Evolutionary conservation across 2,888 invertebrate genomes (phyloP).

Genomic region (Hirtodrosophila cameraria): DNA sequence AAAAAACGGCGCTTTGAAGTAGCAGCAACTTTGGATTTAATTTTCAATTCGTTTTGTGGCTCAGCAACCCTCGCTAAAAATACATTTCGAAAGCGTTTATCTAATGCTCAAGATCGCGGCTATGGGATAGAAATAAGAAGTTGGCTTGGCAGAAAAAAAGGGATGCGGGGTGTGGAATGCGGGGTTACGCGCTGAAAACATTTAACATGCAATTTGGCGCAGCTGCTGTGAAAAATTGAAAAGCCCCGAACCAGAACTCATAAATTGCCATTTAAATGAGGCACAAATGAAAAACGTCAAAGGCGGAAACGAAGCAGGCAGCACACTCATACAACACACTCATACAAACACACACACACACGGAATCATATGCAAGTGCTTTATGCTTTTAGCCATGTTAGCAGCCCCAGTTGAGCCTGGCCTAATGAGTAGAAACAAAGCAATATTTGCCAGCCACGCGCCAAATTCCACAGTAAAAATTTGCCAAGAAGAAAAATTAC

Average conservation of each 20-base stretch:
- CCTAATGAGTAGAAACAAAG: slow-evolving; percentile 77
- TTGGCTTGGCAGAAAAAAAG: background rate
- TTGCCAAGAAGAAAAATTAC: slow-evolving; percentile 73
- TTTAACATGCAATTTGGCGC: slow-evolving; percentile 77
- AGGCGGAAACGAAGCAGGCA: slow-evolving; percentile 28
- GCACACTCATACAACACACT: slow-evolving; percentile 4
- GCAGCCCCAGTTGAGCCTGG: slow-evolving; percentile 20
- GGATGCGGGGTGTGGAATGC: background rate
- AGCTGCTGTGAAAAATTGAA: slow-evolving; percentile 71
- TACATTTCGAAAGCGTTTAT: slow-evolving; percentile 61
- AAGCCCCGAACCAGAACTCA: slow-evolving; percentile 60
- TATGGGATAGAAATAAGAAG: slow-evolving; percentile 13
- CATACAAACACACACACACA: background rate
- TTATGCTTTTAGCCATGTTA: slow-evolving; percentile 39
- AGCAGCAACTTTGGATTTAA: slow-evolving; percentile 52
- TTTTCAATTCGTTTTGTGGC: slow-evolving; percentile 58
- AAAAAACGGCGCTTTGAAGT: slow-evolving; percentile 63
- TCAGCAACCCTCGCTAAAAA: slow-evolving; percentile 52
- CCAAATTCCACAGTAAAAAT: slow-evolving; percentile 66
- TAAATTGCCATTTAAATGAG: slow-evolving; percentile 80
- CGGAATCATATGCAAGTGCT: slow-evolving; percentile 15
- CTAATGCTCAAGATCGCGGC: slow-evolving; percentile 61
- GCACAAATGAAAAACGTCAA: slow-evolving; percentile 70
- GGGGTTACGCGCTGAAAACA: slow-evolving; percentile 34
- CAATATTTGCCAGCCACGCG: slow-evolving; percentile 70